Conservation (phyloP, 2,113 vertebrate genomes). For the Petromus typicus region DNA sequence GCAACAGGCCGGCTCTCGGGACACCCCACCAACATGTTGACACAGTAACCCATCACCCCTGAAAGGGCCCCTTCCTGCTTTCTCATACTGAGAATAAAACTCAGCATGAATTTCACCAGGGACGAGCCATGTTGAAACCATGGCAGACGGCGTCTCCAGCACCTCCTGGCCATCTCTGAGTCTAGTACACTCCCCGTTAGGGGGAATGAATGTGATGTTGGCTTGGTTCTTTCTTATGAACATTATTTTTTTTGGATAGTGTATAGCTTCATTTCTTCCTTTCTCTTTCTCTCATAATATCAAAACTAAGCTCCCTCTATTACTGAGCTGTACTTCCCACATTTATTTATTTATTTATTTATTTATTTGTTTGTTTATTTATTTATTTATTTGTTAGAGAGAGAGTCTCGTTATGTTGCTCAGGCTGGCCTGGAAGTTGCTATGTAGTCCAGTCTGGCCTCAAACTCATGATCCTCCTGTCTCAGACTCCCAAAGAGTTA, state of each 20-base stretch:
- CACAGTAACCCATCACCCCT: neutral
- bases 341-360: neutral
- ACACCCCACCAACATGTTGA: neutral
- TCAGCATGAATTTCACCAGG: neutral
- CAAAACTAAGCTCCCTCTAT: neutral
- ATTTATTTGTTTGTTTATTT: neutral
- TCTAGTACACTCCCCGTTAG: neutral
- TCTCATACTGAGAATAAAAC: neutral
- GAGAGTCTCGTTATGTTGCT: neutral
- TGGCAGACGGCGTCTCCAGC: neutral
- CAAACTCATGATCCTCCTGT: neutral
- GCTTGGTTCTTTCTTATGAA: neutral
- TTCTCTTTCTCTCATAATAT: neutral
- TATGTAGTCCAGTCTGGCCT: neutral
- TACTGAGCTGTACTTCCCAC: neutral
- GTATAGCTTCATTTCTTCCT: neutral
- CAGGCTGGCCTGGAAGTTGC: neutral
- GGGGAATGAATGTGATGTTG: fast-evolving
- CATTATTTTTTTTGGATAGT: neutral
- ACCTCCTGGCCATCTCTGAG: neutral
- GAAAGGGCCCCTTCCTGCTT: neutral
- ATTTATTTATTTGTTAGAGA: neutral
- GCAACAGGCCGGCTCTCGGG: neutral
- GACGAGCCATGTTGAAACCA: neutral
- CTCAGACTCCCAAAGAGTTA: neutral